phyloP scores from a whole-genome alignment of 1,140 invertebrate genomes.

The Pantala flavescens region DNA sequence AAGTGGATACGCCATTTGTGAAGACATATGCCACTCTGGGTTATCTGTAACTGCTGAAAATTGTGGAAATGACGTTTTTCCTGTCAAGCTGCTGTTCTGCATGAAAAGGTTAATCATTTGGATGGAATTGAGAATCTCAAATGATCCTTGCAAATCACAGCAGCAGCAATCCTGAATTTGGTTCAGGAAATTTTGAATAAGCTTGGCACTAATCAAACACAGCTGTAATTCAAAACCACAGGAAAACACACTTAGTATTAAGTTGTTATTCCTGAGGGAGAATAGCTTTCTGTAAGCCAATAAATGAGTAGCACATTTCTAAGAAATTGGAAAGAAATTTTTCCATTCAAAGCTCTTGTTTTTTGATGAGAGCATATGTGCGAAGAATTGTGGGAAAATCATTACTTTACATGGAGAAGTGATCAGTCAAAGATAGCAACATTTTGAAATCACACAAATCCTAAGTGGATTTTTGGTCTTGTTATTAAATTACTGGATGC shows the following conservation, averaged over 20 bases:
- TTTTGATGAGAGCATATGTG: neutral
- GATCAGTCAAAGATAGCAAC: neutral
- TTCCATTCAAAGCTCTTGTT: neutral
- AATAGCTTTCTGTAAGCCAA: neutral
- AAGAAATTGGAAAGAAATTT: neutral
- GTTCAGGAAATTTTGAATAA: too few relatives aligned
- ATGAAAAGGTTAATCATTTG: neutral
- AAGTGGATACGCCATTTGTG: constrained; percentile 73
- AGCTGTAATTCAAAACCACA: too few relatives aligned
- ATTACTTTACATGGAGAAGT: neutral
- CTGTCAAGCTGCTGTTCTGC: neutral
- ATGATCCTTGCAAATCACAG: neutral
- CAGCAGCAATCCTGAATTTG: neutral
- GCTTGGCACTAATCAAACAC: too few relatives aligned
- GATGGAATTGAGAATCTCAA: neutral
- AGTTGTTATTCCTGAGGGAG: neutral
- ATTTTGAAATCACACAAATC: too few relatives aligned
- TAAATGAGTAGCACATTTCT: neutral
- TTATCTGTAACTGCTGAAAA: constrained; percentile 55
- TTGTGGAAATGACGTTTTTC: neutral
- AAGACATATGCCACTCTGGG: constrained; percentile 82
- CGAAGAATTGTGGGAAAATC: neutral
- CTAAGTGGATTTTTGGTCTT: neutral
- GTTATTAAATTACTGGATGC: neutral
- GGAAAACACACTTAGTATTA: neutral